Conservation (phyloP, 2,888 invertebrate species). For the Aspidapion aeneum region DNA sequence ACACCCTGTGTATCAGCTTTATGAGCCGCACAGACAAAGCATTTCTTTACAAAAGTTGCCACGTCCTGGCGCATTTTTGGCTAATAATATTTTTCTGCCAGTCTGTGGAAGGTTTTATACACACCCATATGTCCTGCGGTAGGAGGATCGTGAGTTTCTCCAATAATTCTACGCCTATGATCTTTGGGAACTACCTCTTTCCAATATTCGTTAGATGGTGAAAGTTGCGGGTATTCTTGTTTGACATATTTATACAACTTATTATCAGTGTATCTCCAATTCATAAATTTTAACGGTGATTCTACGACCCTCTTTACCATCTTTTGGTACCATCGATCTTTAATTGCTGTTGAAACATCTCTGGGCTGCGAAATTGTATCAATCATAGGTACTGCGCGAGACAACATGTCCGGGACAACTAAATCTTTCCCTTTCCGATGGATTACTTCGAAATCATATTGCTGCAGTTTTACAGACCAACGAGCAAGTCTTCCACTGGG, state of each 20-base stretch:
- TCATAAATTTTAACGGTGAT: conserved; percentile 10
- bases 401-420: conserved; percentile 7
- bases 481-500: conserved; percentile 23
- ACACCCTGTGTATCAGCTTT: too few species aligned
- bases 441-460: conserved; percentile 16
- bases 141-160: conserved; percentile 10
- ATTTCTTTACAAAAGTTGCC: not conserved
- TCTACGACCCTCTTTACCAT: conserved; percentile 4
- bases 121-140: conserved; percentile 16
- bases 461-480: conserved; percentile 24
- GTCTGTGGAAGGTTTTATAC: conserved; percentile 13
- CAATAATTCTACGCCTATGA: conserved; percentile 4
- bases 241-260: conserved; percentile 7
- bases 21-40: not conserved
- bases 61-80: conserved; percentile 7
- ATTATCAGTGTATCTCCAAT: conserved; percentile 13
- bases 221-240: conserved; percentile 6
- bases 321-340: conserved; percentile 13
- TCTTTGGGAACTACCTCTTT: conserved; percentile 14
- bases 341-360: not conserved
- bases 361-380: not conserved
- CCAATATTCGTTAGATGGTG: conserved; percentile 4
- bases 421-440: conserved; percentile 10
- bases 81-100: conserved; percentile 17
- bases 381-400: conserved; percentile 12